A percentile compares a stretch with the other conserved stretches of the same genome.
These are phyloP conservation scores for Cecropterus lyciades DNA, from an alignment of 1,140 invertebrate species.

Conservation along the genomic window DNA sequence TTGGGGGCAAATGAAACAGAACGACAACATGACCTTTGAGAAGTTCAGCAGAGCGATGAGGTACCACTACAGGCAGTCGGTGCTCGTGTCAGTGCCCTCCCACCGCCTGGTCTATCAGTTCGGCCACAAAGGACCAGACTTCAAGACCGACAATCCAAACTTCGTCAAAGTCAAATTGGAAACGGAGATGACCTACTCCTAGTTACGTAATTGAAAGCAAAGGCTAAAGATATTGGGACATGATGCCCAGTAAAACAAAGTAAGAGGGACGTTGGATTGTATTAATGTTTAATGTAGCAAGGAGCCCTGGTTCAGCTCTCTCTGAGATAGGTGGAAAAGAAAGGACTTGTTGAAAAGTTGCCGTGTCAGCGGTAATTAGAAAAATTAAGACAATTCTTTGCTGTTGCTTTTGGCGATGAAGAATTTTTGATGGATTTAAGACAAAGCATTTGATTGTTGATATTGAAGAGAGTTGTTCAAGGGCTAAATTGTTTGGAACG, in stretches of 20 bases:
- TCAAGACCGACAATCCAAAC: constrained; percentile 89
- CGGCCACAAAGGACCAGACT: constrained; percentile 90
- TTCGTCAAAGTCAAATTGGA: constrained; percentile 82
- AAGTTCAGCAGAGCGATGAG: constrained; percentile 97
- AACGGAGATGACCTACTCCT: constrained; percentile 56
- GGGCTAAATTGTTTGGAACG: constrained; percentile 43
- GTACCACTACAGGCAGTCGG: constrained; percentile 95
- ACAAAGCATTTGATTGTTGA: constrained; percentile 1
- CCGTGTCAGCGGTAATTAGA: background rate
- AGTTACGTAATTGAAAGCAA: constrained; percentile 43
- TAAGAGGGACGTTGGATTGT: constrained; percentile 41
- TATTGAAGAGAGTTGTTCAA: constrained; percentile 39
- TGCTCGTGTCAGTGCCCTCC: constrained; percentile 92
- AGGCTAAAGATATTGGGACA: constrained; percentile 41
- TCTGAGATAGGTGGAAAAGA: constrained; percentile 16
- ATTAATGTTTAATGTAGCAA: constrained; percentile 42
- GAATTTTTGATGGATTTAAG: constrained; percentile 2
- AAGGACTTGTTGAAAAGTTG: background rate
- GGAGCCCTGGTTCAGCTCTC: constrained; percentile 33
- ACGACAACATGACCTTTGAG: constrained; percentile 96
- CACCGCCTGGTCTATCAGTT: constrained; percentile 94
- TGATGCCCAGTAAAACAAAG: constrained; percentile 39
- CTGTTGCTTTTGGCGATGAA: too few species aligned
- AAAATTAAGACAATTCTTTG: background rate
- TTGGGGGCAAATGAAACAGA: constrained; percentile 95